A percentile compares a stretch with the other conserved stretches of the same genome.
phyloP scores from a whole-genome alignment of 2,797 vertebrate species.

The Crotalus adamanteus region DNA sequence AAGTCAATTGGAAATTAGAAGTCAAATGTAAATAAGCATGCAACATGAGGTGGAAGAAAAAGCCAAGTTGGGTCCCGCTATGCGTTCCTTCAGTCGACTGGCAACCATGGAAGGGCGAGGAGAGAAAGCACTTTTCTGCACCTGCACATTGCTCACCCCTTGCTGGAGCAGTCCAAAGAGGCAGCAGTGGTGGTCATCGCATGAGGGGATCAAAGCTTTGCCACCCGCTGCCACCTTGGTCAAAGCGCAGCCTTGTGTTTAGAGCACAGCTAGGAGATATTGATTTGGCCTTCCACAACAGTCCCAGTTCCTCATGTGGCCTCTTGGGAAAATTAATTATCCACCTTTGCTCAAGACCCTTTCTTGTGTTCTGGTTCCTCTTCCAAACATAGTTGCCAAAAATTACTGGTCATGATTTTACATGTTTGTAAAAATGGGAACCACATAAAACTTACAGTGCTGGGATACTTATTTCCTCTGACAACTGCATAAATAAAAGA shows the following conservation, averaged over 20 bases:
- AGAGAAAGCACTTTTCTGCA: too few species aligned
- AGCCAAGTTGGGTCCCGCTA: neutral
- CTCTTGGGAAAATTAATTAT: neutral
- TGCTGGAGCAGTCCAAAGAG: neutral
- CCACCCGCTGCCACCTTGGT: neutral
- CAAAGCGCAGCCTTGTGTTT: neutral
- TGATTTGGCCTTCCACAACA: neutral
- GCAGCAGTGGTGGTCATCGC: neutral
- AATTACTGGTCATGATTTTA: neutral
- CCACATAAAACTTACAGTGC: neutral
- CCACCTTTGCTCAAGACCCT: neutral
- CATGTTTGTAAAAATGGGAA: neutral
- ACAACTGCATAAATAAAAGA: slow-evolving; percentile 12
- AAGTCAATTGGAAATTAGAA: neutral
- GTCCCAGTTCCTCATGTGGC: neutral
- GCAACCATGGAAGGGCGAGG: neutral
- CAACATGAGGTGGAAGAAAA: neutral
- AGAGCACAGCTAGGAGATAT: neutral
- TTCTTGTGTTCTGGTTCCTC: neutral
- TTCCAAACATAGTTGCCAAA: neutral
- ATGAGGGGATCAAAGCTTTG: neutral
- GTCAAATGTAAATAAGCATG: neutral
- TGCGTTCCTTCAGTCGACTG: neutral
- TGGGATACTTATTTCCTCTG: slow-evolving; percentile 8
- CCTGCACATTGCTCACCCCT: neutral